Conservation (phyloP, 1,140 invertebrate genomes). For the Drosophila parvula region DNA sequence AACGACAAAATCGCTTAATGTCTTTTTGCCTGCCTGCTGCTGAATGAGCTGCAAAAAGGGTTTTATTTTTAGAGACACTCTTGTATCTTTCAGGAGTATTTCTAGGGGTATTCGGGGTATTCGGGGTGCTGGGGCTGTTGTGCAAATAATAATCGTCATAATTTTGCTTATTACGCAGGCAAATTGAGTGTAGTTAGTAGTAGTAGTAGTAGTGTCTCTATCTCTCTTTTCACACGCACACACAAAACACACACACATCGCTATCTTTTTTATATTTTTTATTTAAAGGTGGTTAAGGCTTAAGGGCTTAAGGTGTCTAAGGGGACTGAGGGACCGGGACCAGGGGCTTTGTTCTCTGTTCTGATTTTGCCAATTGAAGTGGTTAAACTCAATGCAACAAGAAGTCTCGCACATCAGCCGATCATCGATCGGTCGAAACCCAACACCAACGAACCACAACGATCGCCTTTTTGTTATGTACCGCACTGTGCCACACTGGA, state of each 20-base stretch:
- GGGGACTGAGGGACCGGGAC: background rate
- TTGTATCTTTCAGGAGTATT: background rate
- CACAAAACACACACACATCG: background rate
- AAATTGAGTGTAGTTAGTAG: constrained; percentile 35
- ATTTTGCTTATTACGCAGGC: constrained; percentile 19
- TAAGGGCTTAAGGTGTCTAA: background rate
- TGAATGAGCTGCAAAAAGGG: constrained; percentile 58
- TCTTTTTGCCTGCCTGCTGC: constrained; percentile 49
- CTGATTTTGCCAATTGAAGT: constrained; percentile 71
- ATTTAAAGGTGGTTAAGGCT: constrained; percentile 1
- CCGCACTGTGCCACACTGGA: constrained; percentile 8
- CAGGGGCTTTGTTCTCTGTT: constrained; percentile 34
- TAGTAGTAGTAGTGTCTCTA: constrained; percentile 1
- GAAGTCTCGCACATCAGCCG: constrained; percentile 80
- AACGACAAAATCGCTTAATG: constrained; percentile 79
- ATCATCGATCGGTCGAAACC: constrained; percentile 39
- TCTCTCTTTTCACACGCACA: constrained; percentile 1
- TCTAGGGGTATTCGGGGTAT: background rate
- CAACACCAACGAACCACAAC: constrained; percentile 26
- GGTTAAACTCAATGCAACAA: constrained; percentile 84
- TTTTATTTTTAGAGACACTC: constrained; percentile 43
- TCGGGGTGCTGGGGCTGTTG: background rate
- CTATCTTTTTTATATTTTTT: constrained; percentile 1
- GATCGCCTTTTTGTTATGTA: constrained; percentile 2
- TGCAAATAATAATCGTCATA: constrained; percentile 44